Conservation (phyloP, 1,140 invertebrate species). For the Magallana ariakensis region DNA sequence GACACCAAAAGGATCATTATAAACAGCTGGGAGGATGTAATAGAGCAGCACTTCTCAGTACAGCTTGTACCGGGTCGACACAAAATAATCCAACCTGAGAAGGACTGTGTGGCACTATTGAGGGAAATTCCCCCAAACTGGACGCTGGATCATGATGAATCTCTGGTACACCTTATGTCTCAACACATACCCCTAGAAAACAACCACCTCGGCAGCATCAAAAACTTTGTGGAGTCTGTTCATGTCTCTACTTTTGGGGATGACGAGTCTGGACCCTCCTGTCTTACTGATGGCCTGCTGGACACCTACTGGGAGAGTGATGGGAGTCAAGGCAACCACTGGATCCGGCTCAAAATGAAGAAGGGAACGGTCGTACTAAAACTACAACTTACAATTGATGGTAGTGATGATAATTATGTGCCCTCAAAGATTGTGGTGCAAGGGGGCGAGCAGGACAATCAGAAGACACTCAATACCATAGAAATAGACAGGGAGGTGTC, state of each 20-base stretch:
- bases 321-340: conserved; percentile 77
- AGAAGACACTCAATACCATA: conserved; percentile 72
- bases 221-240: conserved; percentile 76
- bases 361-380: conserved; percentile 79
- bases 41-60: conserved; percentile 70
- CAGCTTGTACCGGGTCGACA: conserved; percentile 64
- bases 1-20: conserved; percentile 15
- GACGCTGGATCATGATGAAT: conserved; percentile 77
- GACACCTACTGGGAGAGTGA: conserved; percentile 80
- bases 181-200: conserved; percentile 73
- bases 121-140: conserved; percentile 69
- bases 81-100: conserved; percentile 63
- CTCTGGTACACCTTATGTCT: conserved; percentile 76
- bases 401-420: conserved; percentile 77
- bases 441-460: conserved; percentile 74
- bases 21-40: conserved; percentile 73
- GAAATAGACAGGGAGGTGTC: conserved; percentile 61
- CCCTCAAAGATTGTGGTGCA: conserved; percentile 72
- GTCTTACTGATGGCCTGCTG: conserved; percentile 77
- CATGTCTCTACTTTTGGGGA: conserved; percentile 76
- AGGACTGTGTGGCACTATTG: conserved; percentile 69
- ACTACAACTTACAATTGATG: conserved; percentile 71
- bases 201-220: conserved; percentile 74
- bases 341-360: conserved; percentile 78
- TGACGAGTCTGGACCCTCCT: conserved; percentile 69